These are phyloP conservation scores for Tethea ocularis DNA, from an alignment of 2,888 invertebrate genomes.

Conservation along the genomic window DNA sequence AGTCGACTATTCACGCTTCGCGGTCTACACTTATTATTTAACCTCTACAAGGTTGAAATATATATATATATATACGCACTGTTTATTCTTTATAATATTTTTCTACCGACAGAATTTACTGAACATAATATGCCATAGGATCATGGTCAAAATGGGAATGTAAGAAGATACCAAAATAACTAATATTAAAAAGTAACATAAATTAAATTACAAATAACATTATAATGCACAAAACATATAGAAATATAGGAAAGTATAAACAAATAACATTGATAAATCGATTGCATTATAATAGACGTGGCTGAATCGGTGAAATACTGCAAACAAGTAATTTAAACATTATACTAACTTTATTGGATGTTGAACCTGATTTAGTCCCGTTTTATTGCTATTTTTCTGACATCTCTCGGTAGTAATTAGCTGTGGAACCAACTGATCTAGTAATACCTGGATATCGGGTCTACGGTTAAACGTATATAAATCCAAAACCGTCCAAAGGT, in stretches of 20 bases:
- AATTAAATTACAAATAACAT: too few species aligned
- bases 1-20: background rate
- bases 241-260: too few species aligned
- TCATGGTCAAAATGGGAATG: background rate
- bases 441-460: too few species aligned
- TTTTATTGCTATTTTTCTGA: background rate
- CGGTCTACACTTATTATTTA: background rate
- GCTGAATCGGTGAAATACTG: background rate
- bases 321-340: background rate
- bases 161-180: background rate
- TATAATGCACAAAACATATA: too few species aligned
- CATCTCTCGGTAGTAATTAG: background rate
- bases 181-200: too few species aligned
- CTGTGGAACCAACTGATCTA: too few species aligned
- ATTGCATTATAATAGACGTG: background rate
- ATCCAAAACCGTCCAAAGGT: too few species aligned
- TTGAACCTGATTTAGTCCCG: background rate
- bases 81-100: background rate
- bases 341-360: background rate
- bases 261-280: background rate
- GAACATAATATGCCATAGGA: background rate
- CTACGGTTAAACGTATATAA: too few species aligned
- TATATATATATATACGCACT: background rate
- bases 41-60: background rate
- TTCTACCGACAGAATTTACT: background rate